phyloP scores from a whole-genome alignment of 2,113 vertebrate genomes.

The Dasyprocta punctata region DNA sequence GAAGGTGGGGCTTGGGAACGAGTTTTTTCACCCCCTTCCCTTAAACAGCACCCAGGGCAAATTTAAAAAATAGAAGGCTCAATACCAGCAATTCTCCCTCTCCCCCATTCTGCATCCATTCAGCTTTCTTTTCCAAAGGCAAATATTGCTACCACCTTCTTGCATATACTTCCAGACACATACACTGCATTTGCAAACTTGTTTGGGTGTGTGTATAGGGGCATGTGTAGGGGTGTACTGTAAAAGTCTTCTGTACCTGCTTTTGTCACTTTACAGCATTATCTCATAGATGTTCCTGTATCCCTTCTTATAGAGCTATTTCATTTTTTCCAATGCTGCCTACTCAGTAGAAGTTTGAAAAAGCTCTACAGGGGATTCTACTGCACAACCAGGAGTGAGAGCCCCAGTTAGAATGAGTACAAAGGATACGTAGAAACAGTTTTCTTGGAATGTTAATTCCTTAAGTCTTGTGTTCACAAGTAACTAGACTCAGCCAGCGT shows the following conservation, averaged over 20 bases:
- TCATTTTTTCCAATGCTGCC: not conserved
- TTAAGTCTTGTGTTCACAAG: slow-evolving; percentile 40
- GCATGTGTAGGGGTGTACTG: too few species aligned
- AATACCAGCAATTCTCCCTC: not conserved
- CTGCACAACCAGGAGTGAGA: not conserved
- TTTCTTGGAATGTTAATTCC: slow-evolving; percentile 50
- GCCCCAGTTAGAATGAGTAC: not conserved
- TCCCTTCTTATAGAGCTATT: not conserved
- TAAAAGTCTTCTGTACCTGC: not conserved
- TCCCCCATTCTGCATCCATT: not conserved
- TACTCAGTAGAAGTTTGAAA: not conserved
- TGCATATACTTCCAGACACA: not conserved
- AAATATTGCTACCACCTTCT: not conserved
- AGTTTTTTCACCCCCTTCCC: not conserved
- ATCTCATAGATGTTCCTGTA: not conserved
- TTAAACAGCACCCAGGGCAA: not conserved
- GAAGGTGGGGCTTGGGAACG: not conserved
- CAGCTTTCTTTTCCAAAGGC: not conserved
- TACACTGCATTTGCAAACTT: not conserved
- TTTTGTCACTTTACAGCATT: slow-evolving; percentile 12
- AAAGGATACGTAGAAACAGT: slow-evolving; percentile 5
- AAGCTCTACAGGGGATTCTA: not conserved
- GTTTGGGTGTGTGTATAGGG: not conserved
- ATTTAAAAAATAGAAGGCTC: not conserved
- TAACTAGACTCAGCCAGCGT: slow-evolving; percentile 25